A percentile compares a stretch with the other conserved stretches of the same genome.
Conservation (phyloP, 2,797 vertebrate species). For the Carcharodon carcharias region DNA sequence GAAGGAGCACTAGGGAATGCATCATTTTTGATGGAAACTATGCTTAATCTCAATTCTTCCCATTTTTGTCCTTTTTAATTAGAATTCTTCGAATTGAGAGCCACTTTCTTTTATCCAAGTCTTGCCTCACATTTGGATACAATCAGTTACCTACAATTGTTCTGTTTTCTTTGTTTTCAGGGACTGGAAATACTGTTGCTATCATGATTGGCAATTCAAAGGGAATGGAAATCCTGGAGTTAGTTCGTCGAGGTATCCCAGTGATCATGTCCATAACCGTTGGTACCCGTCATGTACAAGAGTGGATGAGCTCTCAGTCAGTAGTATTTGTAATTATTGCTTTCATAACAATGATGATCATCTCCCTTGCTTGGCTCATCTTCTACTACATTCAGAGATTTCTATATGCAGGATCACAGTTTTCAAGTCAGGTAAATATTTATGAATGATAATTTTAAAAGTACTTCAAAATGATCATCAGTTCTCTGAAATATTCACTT, state of each 20-base stretch:
- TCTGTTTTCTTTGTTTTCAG: slow-evolving; percentile 46
- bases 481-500: not conserved
- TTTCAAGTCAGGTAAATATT: slow-evolving; percentile 63
- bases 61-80: not conserved
- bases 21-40: not conserved
- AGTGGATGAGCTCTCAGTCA: slow-evolving; percentile 62
- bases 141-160: not conserved
- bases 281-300: slow-evolving; percentile 59
- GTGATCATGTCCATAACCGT: slow-evolving; percentile 60
- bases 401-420: slow-evolving; percentile 61
- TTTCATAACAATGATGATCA: slow-evolving; percentile 71
- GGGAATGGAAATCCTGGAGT: slow-evolving; percentile 63
- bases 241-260: slow-evolving; percentile 60
- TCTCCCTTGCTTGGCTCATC: slow-evolving; percentile 66
- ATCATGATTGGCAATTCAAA: slow-evolving; percentile 68
- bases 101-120: not conserved
- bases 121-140: not conserved
- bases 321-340: slow-evolving; percentile 68
- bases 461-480: not conserved
- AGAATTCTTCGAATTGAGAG: not conserved
- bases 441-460: slow-evolving; percentile 40
- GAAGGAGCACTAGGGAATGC: not conserved
- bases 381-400: slow-evolving; percentile 71
- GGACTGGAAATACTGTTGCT: slow-evolving; percentile 63
- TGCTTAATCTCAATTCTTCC: not conserved